Conservation (phyloP, 64 coral and sea anemone species). For the Trachythela sp. region DNA sequence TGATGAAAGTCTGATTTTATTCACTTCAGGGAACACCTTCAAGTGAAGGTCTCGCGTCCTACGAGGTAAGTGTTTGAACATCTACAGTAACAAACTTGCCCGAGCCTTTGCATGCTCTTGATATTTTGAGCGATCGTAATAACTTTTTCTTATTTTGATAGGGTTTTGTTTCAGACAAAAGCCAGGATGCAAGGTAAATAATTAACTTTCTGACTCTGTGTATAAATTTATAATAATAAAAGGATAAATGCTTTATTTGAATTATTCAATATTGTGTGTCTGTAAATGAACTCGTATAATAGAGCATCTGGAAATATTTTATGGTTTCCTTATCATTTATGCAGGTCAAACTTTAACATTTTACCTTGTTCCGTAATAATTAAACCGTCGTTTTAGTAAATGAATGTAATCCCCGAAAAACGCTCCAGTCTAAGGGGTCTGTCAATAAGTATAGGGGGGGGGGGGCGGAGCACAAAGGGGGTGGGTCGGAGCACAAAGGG, state of each 20-base stretch:
- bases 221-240: no score
- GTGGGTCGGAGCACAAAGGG: no score
- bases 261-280: no score
- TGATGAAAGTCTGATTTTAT: not conserved
- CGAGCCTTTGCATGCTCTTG: no score
- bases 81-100: no score
- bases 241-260: no score
- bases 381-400: not conserved
- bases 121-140: not conserved
- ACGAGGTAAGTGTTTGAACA: conserved; percentile 7
- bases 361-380: not conserved
- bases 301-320: no score
- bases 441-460: no score
- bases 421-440: not conserved
- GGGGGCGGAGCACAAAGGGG: no score
- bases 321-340: no score
- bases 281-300: no score
- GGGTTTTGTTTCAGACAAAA: not conserved
- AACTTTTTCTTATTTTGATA: not conserved
- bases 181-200: not conserved
- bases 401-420: not conserved
- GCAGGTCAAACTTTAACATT: not conserved
- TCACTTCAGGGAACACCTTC: not conserved
- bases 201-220: not conserved
- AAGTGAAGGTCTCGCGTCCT: not conserved